These are phyloP conservation scores for Ancistrus triradiatus DNA, from an alignment of 2,113 vertebrate genomes.

Conservation along the genomic window DNA sequence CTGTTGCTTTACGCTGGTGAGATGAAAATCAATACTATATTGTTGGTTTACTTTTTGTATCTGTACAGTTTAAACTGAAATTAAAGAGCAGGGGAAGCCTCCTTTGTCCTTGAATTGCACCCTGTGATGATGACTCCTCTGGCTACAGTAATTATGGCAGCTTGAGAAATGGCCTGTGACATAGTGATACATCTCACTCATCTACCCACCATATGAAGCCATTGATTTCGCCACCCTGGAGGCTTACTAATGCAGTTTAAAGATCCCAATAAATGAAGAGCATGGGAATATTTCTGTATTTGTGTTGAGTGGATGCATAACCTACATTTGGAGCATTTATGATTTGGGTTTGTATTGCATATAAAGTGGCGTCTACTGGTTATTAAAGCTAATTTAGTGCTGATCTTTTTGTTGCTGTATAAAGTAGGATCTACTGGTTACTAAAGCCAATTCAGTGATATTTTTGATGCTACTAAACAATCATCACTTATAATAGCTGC, in stretches of 20 bases:
- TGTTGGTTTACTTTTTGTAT: constrained; percentile 39
- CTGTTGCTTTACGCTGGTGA: constrained; percentile 75
- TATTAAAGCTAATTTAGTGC: too few relatives aligned
- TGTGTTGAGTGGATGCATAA: constrained; percentile 4
- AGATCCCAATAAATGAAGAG: constrained; percentile 2
- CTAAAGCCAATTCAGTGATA: too few relatives aligned
- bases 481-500: too few relatives aligned
- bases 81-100: constrained; percentile 51
- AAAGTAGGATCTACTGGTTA: too few relatives aligned
- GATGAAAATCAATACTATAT: constrained; percentile 73
- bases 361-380: too few relatives aligned
- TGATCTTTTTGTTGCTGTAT: too few relatives aligned
- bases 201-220: constrained; percentile 37
- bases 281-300: not conserved
- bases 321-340: too few relatives aligned
- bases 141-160: constrained; percentile 41
- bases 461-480: too few relatives aligned
- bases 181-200: constrained; percentile 41
- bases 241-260: constrained; percentile 26
- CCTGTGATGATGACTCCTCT: constrained; percentile 47
- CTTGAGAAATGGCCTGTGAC: constrained; percentile 42
- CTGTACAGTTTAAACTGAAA: constrained; percentile 26
- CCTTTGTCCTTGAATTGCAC: constrained; percentile 65
- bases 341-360: too few relatives aligned
- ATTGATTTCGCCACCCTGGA: constrained; percentile 40